Base-by-base conservation (phyloP, 2,797 vertebrate genomes). In the Vipera latastei region DNA sequence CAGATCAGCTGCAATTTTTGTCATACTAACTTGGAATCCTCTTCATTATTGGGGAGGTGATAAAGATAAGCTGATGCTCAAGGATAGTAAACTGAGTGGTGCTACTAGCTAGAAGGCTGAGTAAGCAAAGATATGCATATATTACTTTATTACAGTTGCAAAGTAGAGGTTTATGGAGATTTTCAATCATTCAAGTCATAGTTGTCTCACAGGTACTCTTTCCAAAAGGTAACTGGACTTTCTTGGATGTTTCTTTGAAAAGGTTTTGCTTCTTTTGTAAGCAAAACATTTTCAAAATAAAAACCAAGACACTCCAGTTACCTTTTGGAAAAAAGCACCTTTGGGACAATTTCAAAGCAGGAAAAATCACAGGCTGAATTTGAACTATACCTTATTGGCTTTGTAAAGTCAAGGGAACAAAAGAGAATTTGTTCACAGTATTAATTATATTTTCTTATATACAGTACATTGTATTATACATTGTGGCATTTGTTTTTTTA, bases 401-500 rank as follows among this genome's bases (percentile, higher is more conserved):
- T 89, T 96, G 89, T 90, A 91, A 89, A 38, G 92, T 92, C 89
- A 94, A 91, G 89, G 90, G 92, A 92, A 91, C 94, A 94, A 91
- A 53, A 90, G 90, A 94, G 92, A 92, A 95, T 92, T 94, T 90
- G 92, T 95, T 96, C 94, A 88, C 90, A 87, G 83, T 90, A 90
- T 95, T 96, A 44, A 94, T 93, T 95, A 95, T 63, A 92, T 93
- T 93, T 93, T 65, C 9, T 93, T 91, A 94, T 38, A 38, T 38
- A 38, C 38, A 38, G 38, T 38, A 38, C 38, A 38, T 38, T 38
- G 38, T 38, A 38, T 38, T 38, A 38, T 83, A 91, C 93, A 73
- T 95, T 90, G 88, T 63, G 91, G 96, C 59, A 95, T 96, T 38
- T 56, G 63, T 95, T 96, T 85, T 91, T 83, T 92, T 95, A 94